These are phyloP conservation scores for Lepus oiostolus DNA, from an alignment of 2,797 vertebrate genomes.

Conservation along the genomic window DNA sequence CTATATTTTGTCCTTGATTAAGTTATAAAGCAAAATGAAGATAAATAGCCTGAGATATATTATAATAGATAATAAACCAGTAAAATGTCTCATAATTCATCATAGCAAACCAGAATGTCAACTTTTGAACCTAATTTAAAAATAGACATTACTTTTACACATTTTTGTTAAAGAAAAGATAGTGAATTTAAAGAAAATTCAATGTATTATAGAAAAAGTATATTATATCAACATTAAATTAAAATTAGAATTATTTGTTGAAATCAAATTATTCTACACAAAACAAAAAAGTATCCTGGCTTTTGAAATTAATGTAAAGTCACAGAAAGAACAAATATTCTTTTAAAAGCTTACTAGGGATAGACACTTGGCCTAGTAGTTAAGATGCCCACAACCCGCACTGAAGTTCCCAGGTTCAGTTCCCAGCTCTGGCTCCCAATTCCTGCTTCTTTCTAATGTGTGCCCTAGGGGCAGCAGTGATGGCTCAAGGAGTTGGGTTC, in stretches of 20 bases:
- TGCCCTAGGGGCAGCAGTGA: no score
- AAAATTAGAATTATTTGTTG: not conserved
- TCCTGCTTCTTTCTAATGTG: no score
- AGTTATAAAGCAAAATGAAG: slow-evolving; percentile 45
- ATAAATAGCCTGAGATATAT: not conserved
- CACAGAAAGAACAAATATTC: not conserved
- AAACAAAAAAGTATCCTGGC: not conserved
- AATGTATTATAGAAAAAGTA: slow-evolving; percentile 3
- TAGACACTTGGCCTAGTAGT: no score
- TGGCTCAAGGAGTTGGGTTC: no score
- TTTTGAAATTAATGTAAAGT: not conserved
- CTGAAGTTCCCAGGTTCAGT: no score
- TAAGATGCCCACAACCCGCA: no score
- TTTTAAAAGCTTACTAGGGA: not conserved
- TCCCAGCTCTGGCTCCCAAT: no score
- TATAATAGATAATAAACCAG: not conserved
- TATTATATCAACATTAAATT: not conserved
- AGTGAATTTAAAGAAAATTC: slow-evolving; percentile 11
- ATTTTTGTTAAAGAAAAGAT: slow-evolving; percentile 45
- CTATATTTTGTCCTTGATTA: slow-evolving; percentile 50
- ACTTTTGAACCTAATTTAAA: slow-evolving; percentile 40
- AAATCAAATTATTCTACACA: slow-evolving; percentile 7
- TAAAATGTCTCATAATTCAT: not conserved
- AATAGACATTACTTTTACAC: not conserved
- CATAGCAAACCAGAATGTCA: not conserved